phyloP scores from a whole-genome alignment of 2,113 vertebrate species.

The Pollachius pollachius region DNA sequence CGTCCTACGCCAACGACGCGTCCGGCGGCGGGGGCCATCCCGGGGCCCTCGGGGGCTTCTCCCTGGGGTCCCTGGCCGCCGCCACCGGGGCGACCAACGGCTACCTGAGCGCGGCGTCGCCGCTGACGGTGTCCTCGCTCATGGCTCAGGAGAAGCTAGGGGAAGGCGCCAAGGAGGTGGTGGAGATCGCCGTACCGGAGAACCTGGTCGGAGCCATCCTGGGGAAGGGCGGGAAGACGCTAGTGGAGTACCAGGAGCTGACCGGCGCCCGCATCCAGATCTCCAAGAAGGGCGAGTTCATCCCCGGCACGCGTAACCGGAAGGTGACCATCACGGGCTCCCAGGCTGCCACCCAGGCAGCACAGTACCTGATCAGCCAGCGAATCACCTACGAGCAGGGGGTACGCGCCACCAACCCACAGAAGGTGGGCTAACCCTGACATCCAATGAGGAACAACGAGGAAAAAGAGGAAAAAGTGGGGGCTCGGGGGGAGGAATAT shows the following conservation, averaged over 20 bases:
- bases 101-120: conserved; percentile 85
- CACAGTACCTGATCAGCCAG: conserved; percentile 96
- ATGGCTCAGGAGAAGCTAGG: conserved; percentile 85
- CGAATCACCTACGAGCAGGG: conserved; percentile 95
- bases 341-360: conserved; percentile 90
- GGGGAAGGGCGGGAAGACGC: conserved; percentile 92
- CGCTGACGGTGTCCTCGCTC: conserved; percentile 83
- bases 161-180: conserved; percentile 89
- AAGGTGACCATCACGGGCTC: conserved; percentile 94
- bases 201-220: conserved; percentile 93
- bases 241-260: conserved; percentile 96
- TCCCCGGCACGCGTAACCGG: conserved; percentile 93
- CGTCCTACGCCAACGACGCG: conserved; percentile 87
- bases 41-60: conserved; percentile 80
- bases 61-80: conserved; percentile 82
- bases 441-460: conserved; percentile 63
- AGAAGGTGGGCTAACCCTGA: conserved; percentile 87
- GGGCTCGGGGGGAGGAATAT: conserved; percentile 69
- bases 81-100: conserved; percentile 85
- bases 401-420: conserved; percentile 91
- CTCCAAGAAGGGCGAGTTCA: conserved; percentile 95
- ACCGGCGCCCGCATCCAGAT: conserved; percentile 94
- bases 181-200: conserved; percentile 92
- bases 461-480: conserved; percentile 57
- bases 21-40: conserved; percentile 74